Evolutionary conservation across 2,888 invertebrate genomes (phyloP).

Genomic region (Tenodera sinensis): DNA sequence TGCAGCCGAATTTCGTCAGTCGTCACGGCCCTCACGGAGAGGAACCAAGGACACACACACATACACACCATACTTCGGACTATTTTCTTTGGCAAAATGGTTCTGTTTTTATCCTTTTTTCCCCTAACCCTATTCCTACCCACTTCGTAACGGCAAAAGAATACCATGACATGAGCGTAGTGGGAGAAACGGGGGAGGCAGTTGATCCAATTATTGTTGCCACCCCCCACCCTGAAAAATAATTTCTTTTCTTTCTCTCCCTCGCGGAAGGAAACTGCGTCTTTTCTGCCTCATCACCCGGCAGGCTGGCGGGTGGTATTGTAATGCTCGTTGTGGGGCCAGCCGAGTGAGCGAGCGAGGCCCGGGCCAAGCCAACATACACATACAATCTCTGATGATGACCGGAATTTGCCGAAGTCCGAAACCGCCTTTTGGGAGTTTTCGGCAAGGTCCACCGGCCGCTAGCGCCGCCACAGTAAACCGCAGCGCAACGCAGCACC

Average conservation of each 20-base stretch:
- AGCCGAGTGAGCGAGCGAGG: not conserved
- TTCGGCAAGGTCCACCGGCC: conserved; percentile 1
- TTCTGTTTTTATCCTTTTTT: conserved; percentile 21
- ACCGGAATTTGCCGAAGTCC: conserved; percentile 8
- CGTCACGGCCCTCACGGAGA: conserved; percentile 10
- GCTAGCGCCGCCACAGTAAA: not conserved
- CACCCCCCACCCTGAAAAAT: conserved; percentile 8
- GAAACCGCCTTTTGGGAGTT: not conserved
- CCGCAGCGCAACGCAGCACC: not conserved
- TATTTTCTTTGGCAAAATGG: conserved; percentile 28
- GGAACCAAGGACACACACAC: conserved; percentile 25
- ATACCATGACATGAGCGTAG: not conserved
- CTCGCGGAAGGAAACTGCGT: conserved; percentile 23
- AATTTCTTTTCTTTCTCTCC: not conserved
- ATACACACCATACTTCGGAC: conserved; percentile 7
- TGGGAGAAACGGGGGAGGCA: not conserved
- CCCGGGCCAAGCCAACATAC: not conserved
- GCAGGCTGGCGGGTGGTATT: not conserved
- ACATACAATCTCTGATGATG: not conserved
- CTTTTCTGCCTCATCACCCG: conserved; percentile 22
- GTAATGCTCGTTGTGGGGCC: conserved; percentile 18
- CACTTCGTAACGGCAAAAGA: not conserved
- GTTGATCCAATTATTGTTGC: conserved; percentile 21
- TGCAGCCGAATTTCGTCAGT: conserved; percentile 8
- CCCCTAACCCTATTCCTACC: not conserved